These are phyloP conservation scores for Varanus komodoensis DNA, from an alignment of 2,113 vertebrate genomes.

Conservation along the genomic window DNA sequence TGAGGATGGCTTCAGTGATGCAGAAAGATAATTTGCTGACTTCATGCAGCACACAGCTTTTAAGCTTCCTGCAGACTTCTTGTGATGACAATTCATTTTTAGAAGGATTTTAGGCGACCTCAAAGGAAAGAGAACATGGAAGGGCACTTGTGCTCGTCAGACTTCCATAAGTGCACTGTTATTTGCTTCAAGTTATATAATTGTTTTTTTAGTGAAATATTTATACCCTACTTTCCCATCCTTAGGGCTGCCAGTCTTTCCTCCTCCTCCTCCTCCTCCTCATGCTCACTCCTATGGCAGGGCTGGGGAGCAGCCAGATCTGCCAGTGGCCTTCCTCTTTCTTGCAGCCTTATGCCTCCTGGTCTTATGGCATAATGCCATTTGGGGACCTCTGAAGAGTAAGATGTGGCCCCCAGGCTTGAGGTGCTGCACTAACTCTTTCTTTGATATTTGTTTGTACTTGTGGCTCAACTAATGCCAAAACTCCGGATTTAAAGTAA, in stretches of 20 bases:
- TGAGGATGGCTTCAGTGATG: not conserved
- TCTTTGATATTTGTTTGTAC: not conserved
- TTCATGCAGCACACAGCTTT: not conserved
- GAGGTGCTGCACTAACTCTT: not conserved
- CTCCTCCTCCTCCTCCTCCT: too few species aligned
- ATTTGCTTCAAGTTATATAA: not conserved
- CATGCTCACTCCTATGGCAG: not conserved
- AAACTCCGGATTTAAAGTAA: not conserved
- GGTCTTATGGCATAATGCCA: too few species aligned
- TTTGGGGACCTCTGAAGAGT: too few species aligned
- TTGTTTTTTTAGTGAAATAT: not conserved
- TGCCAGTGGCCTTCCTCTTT: not conserved
- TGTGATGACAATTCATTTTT: conserved; percentile 28
- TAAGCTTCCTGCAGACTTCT: conserved; percentile 19
- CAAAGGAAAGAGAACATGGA: not conserved
- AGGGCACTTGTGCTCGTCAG: not conserved
- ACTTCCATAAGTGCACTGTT: not conserved
- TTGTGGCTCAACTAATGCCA: not conserved
- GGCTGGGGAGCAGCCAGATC: not conserved
- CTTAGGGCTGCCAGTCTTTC: not conserved
- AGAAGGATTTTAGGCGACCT: conserved; percentile 1
- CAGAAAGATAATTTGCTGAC: not conserved
- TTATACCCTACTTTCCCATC: not conserved
- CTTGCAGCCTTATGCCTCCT: not conserved
- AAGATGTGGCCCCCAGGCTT: too few species aligned